A percentile compares a stretch with the other conserved stretches of the same genome.
phyloP scores from a whole-genome alignment of 2,888 invertebrate species.

The Pseudeuparius sepicola region DNA sequence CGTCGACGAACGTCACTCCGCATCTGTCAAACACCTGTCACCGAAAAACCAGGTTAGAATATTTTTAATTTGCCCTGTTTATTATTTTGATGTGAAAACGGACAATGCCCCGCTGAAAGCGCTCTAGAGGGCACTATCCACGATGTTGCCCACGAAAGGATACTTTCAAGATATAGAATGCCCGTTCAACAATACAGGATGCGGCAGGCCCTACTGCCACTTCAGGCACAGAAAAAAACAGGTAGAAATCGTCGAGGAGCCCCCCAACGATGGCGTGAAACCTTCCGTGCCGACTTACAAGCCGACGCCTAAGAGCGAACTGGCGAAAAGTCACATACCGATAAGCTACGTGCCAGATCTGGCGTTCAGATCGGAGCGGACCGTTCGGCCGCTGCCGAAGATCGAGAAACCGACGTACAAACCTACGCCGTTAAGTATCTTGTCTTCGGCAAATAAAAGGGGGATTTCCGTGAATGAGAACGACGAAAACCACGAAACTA shows the following conservation, averaged over 20 bases:
- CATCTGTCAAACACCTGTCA: too few species aligned
- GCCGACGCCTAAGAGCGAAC: slow-evolving; percentile 42
- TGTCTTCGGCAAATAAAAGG: slow-evolving; percentile 30
- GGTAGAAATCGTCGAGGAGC: slow-evolving; percentile 43
- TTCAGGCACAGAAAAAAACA: slow-evolving; percentile 71
- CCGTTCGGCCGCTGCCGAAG: slow-evolving; percentile 27
- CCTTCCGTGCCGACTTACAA: slow-evolving; percentile 35
- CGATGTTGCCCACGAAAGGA: slow-evolving; percentile 84
- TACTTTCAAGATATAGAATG: slow-evolving; percentile 79
- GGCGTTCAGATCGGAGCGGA: slow-evolving; percentile 41
- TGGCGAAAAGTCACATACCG: slow-evolving; percentile 39
- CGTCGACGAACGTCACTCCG: too few species aligned
- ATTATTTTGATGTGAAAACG: too few species aligned
- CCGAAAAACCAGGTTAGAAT: too few species aligned
- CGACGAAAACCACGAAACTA: slow-evolving; percentile 23
- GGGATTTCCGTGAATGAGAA: slow-evolving; percentile 20
- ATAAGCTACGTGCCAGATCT: slow-evolving; percentile 45
- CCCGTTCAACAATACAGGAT: slow-evolving; percentile 73
- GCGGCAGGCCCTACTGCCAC: slow-evolving; percentile 87
- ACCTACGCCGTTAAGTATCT: slow-evolving; percentile 37
- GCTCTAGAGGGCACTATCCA: slow-evolving; percentile 27
- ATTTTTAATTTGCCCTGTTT: too few species aligned
- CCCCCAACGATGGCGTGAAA: slow-evolving; percentile 29
- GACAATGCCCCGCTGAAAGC: too few species aligned
- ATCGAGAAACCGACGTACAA: slow-evolving; percentile 35